Evolutionary conservation across 2,797 vertebrate genomes (phyloP), one percentile per base, ranked within the genome.

Genomic region (Rostrhamus sociabilis): DNA sequence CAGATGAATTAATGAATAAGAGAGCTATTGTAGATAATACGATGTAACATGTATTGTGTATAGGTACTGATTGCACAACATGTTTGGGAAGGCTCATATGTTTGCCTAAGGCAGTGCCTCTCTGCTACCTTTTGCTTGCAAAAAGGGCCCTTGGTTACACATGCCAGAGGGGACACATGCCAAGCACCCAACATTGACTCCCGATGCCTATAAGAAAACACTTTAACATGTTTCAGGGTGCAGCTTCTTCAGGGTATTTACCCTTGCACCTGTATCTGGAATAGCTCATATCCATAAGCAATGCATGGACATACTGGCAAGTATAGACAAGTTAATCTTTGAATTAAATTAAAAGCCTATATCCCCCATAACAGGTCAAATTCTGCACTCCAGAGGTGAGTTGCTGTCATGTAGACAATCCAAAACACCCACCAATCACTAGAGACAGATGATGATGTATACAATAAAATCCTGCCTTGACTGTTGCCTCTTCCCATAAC

Each of bases 331-430:
- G 17, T 40, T 38, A 32, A 75, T 15, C 8, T 60, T 64, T 88
- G 47, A 67, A 59, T 52, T 31, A 66, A 67, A 50, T 55, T 3
- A 73, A 73, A 69, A 79, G 3, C 4, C 50, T 58, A 0, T 64
- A 21, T 42, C 1, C 4, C 4, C 38, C 12, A 19, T 47, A 76
- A 27, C 6, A 76, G 55, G 16, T 42, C 22, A 62, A 91, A 89
- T 55, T 79, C 77, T 69, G 15, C 18, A 26, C 16, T 66, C 10
- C 34, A 55, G 47, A 59, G 22, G 7, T n/a, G 50, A 75, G 16
- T 62, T 14, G 14, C 2, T 76, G 14, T 36, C 43, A 52, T 0
- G 0, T 2, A 43, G 32, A 42, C 7, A 58, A 21, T 40, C n/a
- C 32, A 42, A 55, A 89, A 38, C 11, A 20, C 4, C 8, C 50